These are phyloP conservation scores for Apantesis nais DNA, from an alignment of 2,888 invertebrate species.

Conservation along the genomic window DNA sequence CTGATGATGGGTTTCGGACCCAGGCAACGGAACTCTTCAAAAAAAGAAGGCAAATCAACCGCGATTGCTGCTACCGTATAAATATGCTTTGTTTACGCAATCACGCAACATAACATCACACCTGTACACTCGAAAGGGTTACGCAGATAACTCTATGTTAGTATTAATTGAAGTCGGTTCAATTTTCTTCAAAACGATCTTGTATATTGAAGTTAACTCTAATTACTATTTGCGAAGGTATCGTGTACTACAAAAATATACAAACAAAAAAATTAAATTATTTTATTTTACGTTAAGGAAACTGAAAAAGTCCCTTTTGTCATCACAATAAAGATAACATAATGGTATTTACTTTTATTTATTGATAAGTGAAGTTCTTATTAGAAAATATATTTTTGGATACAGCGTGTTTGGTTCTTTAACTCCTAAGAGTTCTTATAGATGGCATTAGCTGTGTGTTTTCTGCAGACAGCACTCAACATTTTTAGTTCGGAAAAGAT, in stretches of 20 bases:
- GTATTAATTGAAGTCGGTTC: too few species aligned
- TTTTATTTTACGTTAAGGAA: neutral
- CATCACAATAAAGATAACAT: neutral
- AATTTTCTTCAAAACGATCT: too few species aligned
- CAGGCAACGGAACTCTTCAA: too few species aligned
- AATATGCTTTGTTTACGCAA: too few species aligned
- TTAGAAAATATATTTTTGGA: neutral
- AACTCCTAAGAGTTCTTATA: neutral
- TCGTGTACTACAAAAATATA: neutral
- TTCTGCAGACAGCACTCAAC: neutral
- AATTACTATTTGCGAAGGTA: neutral
- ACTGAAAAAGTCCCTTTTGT: neutral
- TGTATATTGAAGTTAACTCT: neutral
- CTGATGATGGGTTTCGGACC: too few species aligned
- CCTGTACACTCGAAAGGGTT: too few species aligned
- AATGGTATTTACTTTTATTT: neutral
- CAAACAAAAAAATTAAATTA: neutral
- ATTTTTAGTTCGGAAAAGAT: neutral
- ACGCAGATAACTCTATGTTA: too few species aligned
- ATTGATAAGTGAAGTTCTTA: neutral
- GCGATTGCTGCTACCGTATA: too few species aligned
- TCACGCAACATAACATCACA: too few species aligned
- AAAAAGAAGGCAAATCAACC: too few species aligned
- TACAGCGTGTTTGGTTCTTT: neutral
- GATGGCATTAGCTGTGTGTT: slow-evolving; percentile 1